Conservation (phyloP, 2,888 invertebrate species). For the Gastracanthus pulcherrimus region DNA sequence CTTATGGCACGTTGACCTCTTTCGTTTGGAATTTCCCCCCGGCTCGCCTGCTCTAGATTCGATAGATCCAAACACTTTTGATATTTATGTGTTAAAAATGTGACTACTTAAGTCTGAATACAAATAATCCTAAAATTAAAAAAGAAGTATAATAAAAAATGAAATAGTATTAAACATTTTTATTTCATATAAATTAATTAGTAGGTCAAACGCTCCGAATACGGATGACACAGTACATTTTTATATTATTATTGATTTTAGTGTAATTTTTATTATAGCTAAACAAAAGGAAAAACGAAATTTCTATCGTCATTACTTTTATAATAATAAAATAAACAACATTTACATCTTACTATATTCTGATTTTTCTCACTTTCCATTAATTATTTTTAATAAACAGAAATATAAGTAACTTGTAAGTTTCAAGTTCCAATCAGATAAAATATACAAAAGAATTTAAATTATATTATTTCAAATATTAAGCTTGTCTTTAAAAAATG, state of each 20-base stretch:
- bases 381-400: neutral
- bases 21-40: conserved; percentile 40
- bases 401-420: neutral
- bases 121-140: neutral
- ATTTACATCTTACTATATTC: no score
- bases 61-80: conserved; percentile 8
- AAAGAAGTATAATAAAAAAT: no score
- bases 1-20: conserved; percentile 43
- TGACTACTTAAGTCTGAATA: neutral
- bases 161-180: no score
- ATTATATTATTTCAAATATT: neutral
- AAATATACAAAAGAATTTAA: neutral
- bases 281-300: neutral
- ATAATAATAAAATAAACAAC: no score
- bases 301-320: no score
- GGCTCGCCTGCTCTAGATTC: conserved; percentile 30
- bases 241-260: neutral
- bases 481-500: neutral
- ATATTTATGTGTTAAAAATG: neutral
- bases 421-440: neutral
- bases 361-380: no score
- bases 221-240: neutral
- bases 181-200: neutral
- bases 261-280: neutral
- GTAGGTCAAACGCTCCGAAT: neutral